Conservation (phyloP, 2,797 vertebrate species). For the Sebastes steindachneri region DNA sequence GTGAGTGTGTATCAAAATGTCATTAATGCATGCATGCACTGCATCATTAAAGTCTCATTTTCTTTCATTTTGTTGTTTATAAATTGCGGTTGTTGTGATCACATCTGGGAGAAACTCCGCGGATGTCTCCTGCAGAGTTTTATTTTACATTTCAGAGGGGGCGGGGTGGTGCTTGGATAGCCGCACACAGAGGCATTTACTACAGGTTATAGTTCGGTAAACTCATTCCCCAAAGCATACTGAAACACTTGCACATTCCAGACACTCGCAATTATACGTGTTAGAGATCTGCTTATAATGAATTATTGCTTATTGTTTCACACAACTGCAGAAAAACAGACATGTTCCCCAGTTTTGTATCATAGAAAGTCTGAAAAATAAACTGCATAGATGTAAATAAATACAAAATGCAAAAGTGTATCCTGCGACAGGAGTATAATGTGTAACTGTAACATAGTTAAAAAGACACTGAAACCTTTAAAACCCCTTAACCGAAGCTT, state of each 20-base stretch:
- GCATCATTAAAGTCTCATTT: conserved; percentile 22
- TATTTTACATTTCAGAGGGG: conserved; percentile 42
- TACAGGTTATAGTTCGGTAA: conserved; percentile 13
- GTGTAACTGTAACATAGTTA: conserved; percentile 30
- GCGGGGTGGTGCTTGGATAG: conserved; percentile 32
- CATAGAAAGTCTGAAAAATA: conserved; percentile 17
- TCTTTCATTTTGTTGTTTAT: not conserved
- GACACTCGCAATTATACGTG: not conserved
- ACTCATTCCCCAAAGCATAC: conserved; percentile 11
- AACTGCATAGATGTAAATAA: conserved; percentile 25
- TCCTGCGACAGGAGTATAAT: conserved; percentile 24
- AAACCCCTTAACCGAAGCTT: conserved; percentile 13
- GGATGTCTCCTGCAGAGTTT: conserved; percentile 10
- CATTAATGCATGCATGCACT: not conserved
- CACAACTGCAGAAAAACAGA: conserved; percentile 7
- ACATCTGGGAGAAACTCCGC: not conserved
- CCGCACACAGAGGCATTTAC: conserved; percentile 32
- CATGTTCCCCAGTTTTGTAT: not conserved
- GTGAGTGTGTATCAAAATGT: conserved; percentile 6
- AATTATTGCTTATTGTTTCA: conserved; percentile 18
- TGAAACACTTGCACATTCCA: not conserved
- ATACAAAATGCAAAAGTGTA: conserved; percentile 10
- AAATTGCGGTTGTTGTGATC: not conserved
- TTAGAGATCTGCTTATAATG: conserved; percentile 7
- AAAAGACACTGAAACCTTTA: conserved; percentile 22